Conservation (phyloP, 2,888 invertebrate species). For the Halictus quadricinctus region DNA sequence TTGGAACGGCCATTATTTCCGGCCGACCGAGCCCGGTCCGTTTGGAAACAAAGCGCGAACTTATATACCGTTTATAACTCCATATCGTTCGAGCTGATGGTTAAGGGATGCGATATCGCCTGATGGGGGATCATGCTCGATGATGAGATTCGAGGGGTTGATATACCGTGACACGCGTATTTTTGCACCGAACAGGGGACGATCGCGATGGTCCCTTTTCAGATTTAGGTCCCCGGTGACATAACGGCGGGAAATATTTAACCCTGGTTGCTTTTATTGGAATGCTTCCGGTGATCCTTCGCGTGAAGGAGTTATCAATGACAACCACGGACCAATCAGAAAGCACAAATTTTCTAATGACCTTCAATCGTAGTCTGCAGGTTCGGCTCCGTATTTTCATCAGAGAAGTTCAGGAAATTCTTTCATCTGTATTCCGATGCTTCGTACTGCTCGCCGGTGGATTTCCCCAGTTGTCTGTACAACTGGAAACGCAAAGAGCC, state of each 20-base stretch:
- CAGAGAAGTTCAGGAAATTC: background rate
- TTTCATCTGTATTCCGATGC: background rate
- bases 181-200: background rate
- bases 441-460: background rate
- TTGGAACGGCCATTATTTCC: slow-evolving; percentile 15
- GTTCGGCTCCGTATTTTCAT: background rate
- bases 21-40: background rate
- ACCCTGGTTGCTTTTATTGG: background rate
- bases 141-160: slow-evolving; percentile 17
- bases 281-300: background rate
- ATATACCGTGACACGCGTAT: slow-evolving; percentile 18
- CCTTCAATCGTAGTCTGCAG: too few species aligned
- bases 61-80: slow-evolving; percentile 39
- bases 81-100: slow-evolving; percentile 11
- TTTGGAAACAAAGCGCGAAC: slow-evolving; percentile 31
- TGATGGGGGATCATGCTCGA: slow-evolving; percentile 10
- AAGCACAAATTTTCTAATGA: too few species aligned
- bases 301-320: too few species aligned
- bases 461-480: background rate
- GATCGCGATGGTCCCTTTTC: background rate
- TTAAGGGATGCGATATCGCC: slow-evolving; percentile 5
- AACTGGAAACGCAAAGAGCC: background rate
- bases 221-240: background rate
- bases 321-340: too few species aligned
- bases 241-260: background rate